Base-by-base conservation (phyloP, 2,888 invertebrate genomes). In the Ptychoptera contaminata region DNA sequence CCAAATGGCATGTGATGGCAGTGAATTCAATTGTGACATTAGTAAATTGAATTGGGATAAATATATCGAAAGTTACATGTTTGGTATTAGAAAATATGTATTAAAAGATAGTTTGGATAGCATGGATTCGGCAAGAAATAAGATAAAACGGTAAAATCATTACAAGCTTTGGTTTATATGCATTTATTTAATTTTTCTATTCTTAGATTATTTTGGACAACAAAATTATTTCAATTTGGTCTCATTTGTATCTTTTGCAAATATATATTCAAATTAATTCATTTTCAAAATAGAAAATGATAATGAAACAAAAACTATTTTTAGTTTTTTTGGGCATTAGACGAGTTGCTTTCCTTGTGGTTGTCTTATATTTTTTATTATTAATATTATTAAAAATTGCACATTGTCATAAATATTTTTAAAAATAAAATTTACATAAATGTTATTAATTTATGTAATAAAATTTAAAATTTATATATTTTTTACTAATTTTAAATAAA, bases 71-170 rank as follows among this genome's bases (percentile, higher is more conserved):
- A 73, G 77, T 9, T 92, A 90, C 55, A 77, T 87, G 65, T 67
- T 86, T 51, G 93, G 92, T 0, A 85, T 91, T 37, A 72, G 91
- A 46, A 76, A 77, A 50, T 91, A 75, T 54, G 74, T 88, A n/a
- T 62, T 90, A 14, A 86, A 86, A 54, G 90, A 91, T 53, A 72
- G 73, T 14, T 63, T 76, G 0, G 74, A 76, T 8, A 77, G 78
- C 8, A 56, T 85, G 49, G 72, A 73, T 1, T 65, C 66, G 10
- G 82, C 84, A 1, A 70, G 75, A 53, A 71, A 65, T 44, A 80
- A 80, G 59, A 62, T 83, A 41, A 71, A 71, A 54, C 76, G 75
- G 82, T 82, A 57, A 59, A 9, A 14, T 10, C 2, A 9, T 59
- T 56, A n/a, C 37, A 32, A 39, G n/a, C n/a, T n/a, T n/a, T n/a